Evolutionary conservation across 2,888 invertebrate genomes (phyloP).

Genomic region (Gymnocheta viridis): DNA sequence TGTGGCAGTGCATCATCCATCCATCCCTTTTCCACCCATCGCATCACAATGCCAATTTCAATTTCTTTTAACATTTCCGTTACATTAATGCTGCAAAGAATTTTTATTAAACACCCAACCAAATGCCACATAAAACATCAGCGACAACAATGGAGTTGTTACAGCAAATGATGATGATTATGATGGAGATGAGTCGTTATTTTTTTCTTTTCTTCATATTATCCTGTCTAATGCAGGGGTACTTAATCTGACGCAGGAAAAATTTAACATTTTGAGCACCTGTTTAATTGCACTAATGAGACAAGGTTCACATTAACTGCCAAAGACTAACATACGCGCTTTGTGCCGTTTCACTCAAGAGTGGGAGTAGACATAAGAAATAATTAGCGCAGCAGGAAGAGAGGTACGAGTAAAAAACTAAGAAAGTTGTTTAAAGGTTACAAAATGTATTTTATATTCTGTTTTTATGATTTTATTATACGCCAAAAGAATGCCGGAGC

Average conservation of each 20-base stretch:
- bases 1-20: constrained; percentile 22
- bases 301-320: constrained; percentile 51
- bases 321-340: constrained; percentile 6
- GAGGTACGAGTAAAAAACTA: constrained; percentile 1
- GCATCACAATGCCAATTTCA: constrained; percentile 26
- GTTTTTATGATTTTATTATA: constrained; percentile 61
- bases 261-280: constrained; percentile 78
- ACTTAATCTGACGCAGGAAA: constrained; percentile 77
- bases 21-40: not conserved
- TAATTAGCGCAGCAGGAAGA: constrained; percentile 50
- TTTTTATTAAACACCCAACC: constrained; percentile 34
- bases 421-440: constrained; percentile 14
- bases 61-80: constrained; percentile 64
- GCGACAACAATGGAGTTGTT: constrained; percentile 28
- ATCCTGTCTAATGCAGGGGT: constrained; percentile 45
- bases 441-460: constrained; percentile 55
- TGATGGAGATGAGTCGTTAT: constrained; percentile 14
- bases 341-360: not conserved
- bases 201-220: constrained; percentile 2
- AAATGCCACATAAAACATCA: not conserved
- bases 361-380: constrained; percentile 37
- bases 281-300: constrained; percentile 80
- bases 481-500: constrained; percentile 4
- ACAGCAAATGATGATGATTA: constrained; percentile 18
- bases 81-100: constrained; percentile 57